Base-by-base conservation (phyloP, 2,888 invertebrate genomes). In the Limnephilus lunatus region DNA sequence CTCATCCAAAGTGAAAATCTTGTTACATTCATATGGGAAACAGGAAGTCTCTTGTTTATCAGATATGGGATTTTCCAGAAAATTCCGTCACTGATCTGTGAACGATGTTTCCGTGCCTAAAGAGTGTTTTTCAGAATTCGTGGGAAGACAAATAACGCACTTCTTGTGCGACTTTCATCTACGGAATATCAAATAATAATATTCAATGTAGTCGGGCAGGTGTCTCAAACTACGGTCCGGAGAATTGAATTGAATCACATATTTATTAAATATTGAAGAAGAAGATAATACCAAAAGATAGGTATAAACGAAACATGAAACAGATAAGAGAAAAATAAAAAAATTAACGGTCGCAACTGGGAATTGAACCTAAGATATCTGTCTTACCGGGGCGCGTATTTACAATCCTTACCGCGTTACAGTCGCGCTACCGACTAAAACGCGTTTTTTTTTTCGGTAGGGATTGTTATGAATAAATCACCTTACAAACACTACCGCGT, bases 121-220 rank as follows among this genome's bases (percentile, higher is more conserved):
- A 83, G 35, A 14, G 83, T 83, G 35, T 31, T 83, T 83, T 35
- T 35, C 32, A 7, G 12, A 83, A 83, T 25, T 83, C 19, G 30
- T 83, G 2, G 14, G 83, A 32, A 83, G 83, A 83, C 83, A 83
- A 83, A 83, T 35, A 83, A 83, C 15, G 25, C 83, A 83, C 32
- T 31, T 35, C 15, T 83, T 83, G 35, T 83, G 35, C 32, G 83
- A 32, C 35, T 83, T 83, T 83, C 83, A 31, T 83, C 83, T 83
- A 19, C 83, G 19, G 83, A 83, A 83, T 83, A 83, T 32, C 83
- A 83, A 83, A 31, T 68, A 68, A 68, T 68, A 68, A 19, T 83
- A 83, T 83, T 83, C 83, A 83, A 83, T 83, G 35, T 83, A 32
- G 35, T 14, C 2, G 7, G 14, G 83, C 32, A 11, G n/a, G 3